Evolutionary conservation across 2,888 invertebrate species (phyloP).

Genomic region (Agrilus biguttatus): DNA sequence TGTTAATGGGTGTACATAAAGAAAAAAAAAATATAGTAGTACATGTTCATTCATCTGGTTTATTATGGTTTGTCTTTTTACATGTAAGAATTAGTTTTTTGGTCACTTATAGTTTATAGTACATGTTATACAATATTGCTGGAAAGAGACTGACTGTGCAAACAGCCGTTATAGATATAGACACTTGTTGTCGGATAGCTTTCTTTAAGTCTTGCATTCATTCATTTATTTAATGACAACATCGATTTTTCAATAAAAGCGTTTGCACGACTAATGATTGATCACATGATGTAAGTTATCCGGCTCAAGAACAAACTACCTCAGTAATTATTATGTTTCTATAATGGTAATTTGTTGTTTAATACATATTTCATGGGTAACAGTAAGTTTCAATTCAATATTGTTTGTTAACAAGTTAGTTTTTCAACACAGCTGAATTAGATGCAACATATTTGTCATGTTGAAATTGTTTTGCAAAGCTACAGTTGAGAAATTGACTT

Average conservation of each 20-base stretch:
- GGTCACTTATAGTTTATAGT: constrained; percentile 25
- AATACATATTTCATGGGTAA: constrained; percentile 25
- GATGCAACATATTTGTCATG: constrained; percentile 20
- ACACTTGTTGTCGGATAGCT: constrained; percentile 30
- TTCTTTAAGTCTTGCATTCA: not conserved
- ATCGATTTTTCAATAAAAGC: no score
- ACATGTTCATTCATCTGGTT: constrained; percentile 20
- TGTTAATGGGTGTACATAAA: constrained; percentile 22
- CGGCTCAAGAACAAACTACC: constrained; percentile 35
- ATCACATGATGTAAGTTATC: constrained; percentile 19
- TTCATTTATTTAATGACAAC: no score
- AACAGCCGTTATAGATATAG: constrained; percentile 33
- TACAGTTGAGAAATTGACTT: no score
- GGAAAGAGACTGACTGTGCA: constrained; percentile 34
- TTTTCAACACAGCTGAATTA: constrained; percentile 8
- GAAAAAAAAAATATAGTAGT: constrained; percentile 20
- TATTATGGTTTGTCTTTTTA: constrained; percentile 16
- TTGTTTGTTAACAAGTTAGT: constrained; percentile 12
- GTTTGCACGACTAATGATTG: no score
- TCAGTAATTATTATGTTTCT: constrained; percentile 35
- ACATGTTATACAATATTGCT: constrained; percentile 25
- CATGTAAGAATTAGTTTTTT: constrained; percentile 18
- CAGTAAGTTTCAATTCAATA: constrained; percentile 20
- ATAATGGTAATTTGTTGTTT: constrained; percentile 30
- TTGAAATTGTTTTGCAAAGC: no score